Evolutionary conservation across 2,797 vertebrate species (phyloP).

Genomic region (Geotrypetes seraphini): DNA sequence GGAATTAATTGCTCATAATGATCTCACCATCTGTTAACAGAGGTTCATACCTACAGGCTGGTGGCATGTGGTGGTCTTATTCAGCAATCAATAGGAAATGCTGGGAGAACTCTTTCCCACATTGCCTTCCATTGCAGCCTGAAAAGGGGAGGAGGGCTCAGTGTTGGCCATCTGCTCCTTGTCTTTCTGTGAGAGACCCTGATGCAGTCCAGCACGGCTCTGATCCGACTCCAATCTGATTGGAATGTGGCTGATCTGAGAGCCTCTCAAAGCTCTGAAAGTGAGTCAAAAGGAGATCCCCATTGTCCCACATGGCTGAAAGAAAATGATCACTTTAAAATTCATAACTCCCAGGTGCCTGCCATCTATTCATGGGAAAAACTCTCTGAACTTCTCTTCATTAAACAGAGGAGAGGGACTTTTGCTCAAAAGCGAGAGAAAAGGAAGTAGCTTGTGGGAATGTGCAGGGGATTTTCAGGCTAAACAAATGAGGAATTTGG

Average conservation of each 20-base stretch:
- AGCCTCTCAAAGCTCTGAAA: slow-evolving; percentile 71
- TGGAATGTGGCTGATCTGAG: slow-evolving; percentile 87
- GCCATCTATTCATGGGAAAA: slow-evolving; percentile 69
- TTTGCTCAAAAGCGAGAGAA: slow-evolving; percentile 59
- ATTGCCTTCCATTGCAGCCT: slow-evolving; percentile 69
- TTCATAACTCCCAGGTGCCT: slow-evolving; percentile 70
- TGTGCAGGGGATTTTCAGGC: slow-evolving; percentile 65
- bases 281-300: slow-evolving; percentile 78
- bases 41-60: slow-evolving; percentile 88
- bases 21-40: slow-evolving; percentile 95
- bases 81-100: slow-evolving; percentile 70
- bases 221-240: slow-evolving; percentile 83
- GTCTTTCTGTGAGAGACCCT: slow-evolving; percentile 85
- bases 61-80: slow-evolving; percentile 83
- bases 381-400: slow-evolving; percentile 71
- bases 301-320: slow-evolving; percentile 61
- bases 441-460: slow-evolving; percentile 77
- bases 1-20: slow-evolving; percentile 98
- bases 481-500: slow-evolving; percentile 74
- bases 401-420: slow-evolving; percentile 65
- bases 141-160: slow-evolving; percentile 82
- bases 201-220: slow-evolving; percentile 71
- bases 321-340: slow-evolving; percentile 78
- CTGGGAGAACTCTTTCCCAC: slow-evolving; percentile 63
- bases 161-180: slow-evolving; percentile 95